These are phyloP conservation scores for Porites australiensis DNA, from an alignment of 64 coral and sea anemone species.

Conservation along the genomic window DNA sequence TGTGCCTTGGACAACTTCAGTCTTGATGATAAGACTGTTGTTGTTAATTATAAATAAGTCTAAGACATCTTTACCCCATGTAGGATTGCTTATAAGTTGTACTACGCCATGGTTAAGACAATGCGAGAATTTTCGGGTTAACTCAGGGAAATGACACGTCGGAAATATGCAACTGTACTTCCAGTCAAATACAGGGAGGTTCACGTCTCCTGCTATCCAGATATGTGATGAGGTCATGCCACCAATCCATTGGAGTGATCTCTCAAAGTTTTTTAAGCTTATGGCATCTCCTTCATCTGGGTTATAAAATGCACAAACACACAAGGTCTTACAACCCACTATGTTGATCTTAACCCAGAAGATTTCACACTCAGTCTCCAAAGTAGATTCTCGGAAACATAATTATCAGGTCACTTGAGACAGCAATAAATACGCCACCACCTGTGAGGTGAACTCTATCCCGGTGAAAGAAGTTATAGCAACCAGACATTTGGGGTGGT, in stretches of 20 bases:
- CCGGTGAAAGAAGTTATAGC: conserved; percentile 31
- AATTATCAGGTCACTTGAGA: conserved; percentile 25
- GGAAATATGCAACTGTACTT: no score
- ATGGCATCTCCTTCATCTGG: no score
- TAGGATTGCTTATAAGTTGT: conserved; percentile 50
- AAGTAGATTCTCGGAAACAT: conserved; percentile 3
- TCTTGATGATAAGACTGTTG: neutral
- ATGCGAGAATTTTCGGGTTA: conserved; percentile 1
- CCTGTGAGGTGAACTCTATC: conserved; percentile 6
- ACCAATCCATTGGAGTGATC: conserved; percentile 6
- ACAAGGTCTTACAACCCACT: neutral
- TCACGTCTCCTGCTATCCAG: conserved; percentile 28
- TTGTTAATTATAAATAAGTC: conserved; percentile 19
- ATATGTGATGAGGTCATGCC: neutral
- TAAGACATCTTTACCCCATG: conserved; percentile 7
- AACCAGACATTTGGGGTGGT: conserved; percentile 20
- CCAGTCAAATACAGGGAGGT: neutral
- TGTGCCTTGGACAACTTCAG: conserved; percentile 10
- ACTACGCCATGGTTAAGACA: neutral
- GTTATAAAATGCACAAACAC: no score
- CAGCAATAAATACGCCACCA: conserved; percentile 61
- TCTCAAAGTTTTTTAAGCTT: conserved; percentile 6
- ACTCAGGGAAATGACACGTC: no score
- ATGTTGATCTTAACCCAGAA: conserved; percentile 33
- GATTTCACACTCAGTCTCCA: conserved; percentile 41